A percentile compares a stretch with the other conserved stretches of the same genome.
Conservation (phyloP, 2,888 invertebrate species). For the Pedicia rivosa region DNA sequence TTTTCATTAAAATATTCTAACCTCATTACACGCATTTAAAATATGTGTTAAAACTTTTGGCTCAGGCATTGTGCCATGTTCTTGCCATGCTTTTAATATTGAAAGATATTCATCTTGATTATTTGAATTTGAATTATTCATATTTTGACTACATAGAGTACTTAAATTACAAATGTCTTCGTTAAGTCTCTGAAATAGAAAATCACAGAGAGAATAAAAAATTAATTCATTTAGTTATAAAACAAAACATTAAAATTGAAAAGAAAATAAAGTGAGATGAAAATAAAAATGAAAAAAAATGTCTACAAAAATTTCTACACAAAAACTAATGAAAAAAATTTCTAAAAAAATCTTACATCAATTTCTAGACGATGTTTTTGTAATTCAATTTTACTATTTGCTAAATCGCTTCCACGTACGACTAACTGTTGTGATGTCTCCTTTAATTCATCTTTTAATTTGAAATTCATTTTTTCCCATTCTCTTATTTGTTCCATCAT, state of each 20-base stretch:
- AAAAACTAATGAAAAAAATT: slow-evolving; percentile 2
- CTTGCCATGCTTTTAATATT: slow-evolving; percentile 28
- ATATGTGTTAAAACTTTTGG: slow-evolving; percentile 26
- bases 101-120: slow-evolving; percentile 28
- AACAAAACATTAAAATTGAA: slow-evolving; percentile 5
- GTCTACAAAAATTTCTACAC: neutral
- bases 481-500: slow-evolving; percentile 35
- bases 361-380: slow-evolving; percentile 39
- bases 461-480: slow-evolving; percentile 36
- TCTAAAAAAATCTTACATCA: slow-evolving; percentile 36
- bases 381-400: slow-evolving; percentile 35
- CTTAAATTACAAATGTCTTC: slow-evolving; percentile 41
- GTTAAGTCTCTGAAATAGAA: slow-evolving; percentile 31
- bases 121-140: slow-evolving; percentile 13
- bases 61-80: slow-evolving; percentile 26
- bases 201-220: neutral
- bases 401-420: slow-evolving; percentile 35
- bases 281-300: too few species aligned
- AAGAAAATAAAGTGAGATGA: too few species aligned
- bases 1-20: slow-evolving; percentile 14
- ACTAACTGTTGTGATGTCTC: slow-evolving; percentile 36
- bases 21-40: slow-evolving; percentile 27
- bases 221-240: neutral
- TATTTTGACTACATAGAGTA: slow-evolving; percentile 32
- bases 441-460: slow-evolving; percentile 37